Percentiles rank a stretch among this genome's conserved stretches.
These are phyloP conservation scores for Beris chalybata DNA, from an alignment of 2,888 invertebrate genomes.

Conservation along the genomic window DNA sequence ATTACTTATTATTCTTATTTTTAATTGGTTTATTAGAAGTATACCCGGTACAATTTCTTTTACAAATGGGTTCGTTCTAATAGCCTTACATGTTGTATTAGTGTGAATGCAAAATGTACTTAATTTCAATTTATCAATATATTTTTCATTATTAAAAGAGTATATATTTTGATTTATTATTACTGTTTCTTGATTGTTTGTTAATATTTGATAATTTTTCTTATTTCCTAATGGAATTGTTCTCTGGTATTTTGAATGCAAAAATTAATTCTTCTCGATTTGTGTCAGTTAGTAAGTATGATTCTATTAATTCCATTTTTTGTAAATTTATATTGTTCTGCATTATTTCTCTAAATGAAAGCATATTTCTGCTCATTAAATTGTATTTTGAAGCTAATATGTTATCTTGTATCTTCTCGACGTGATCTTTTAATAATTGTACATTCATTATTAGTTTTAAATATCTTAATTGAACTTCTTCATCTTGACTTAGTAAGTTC, in stretches of 20 bases:
- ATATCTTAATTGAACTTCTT: background rate
- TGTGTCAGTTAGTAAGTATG: background rate
- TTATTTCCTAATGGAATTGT: background rate
- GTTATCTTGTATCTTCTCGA: background rate
- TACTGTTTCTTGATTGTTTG: background rate
- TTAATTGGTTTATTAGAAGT: background rate
- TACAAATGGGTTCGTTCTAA: background rate
- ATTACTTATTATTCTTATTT: background rate
- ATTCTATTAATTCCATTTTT: background rate
- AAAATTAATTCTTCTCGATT: background rate
- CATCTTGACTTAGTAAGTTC: background rate
- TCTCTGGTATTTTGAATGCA: constrained; percentile 1
- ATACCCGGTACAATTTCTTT: constrained; percentile 2
- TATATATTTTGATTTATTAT: background rate
- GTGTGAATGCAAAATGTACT: background rate
- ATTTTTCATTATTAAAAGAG: background rate
- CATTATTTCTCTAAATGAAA: background rate
- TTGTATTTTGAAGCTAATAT: constrained; percentile 1
- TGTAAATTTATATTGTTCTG: background rate
- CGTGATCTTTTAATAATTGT: constrained; percentile 2
- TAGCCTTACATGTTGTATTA: background rate
- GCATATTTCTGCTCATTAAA: constrained; percentile 3
- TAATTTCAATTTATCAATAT: background rate
- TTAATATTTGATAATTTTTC: background rate
- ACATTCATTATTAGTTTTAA: background rate